A percentile compares a stretch with the other conserved stretches of the same genome.
These are phyloP conservation scores for Lycodopsis pacificus DNA, from an alignment of 2,797 vertebrate genomes.

Conservation along the genomic window DNA sequence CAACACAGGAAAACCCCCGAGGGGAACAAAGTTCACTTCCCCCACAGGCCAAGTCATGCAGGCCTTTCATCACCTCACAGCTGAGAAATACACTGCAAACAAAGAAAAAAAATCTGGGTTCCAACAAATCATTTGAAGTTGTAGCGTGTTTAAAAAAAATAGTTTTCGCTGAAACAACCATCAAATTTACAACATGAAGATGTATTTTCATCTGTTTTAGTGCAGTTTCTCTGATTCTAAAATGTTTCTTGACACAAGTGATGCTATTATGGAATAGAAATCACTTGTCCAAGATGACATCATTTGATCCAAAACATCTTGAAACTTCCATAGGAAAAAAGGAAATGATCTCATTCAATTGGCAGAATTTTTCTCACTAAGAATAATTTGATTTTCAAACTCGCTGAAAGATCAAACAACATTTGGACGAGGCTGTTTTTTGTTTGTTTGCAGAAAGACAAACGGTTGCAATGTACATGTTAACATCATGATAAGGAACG, in stretches of 20 bases:
- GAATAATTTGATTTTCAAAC: conserved; percentile 55
- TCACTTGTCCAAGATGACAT: conserved; percentile 50
- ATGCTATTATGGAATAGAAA: conserved; percentile 39
- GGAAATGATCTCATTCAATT: conserved; percentile 61
- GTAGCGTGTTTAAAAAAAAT: conserved; percentile 4
- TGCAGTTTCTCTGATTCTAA: conserved; percentile 13
- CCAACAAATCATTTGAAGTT: conserved; percentile 50
- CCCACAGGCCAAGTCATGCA: conserved; percentile 58
- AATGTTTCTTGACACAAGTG: conserved; percentile 16
- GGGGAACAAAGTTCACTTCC: conserved; percentile 53
- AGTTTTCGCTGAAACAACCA: neutral
- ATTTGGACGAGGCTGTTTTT: conserved; percentile 4
- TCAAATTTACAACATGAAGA: conserved; percentile 14
- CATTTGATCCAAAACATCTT: conserved; percentile 66
- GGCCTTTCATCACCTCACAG: conserved; percentile 63
- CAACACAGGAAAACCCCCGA: conserved; percentile 52
- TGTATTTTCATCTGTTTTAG: conserved; percentile 35
- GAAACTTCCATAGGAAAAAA: conserved; percentile 58
- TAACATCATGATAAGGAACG: conserved; percentile 47
- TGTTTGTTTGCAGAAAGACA: conserved; percentile 52
- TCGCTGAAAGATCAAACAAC: conserved; percentile 40
- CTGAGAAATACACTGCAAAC: conserved; percentile 59
- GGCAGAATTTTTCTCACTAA: conserved; percentile 53
- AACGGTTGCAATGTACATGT: conserved; percentile 48
- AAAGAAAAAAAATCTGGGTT: conserved; percentile 47